Base-by-base conservation (phyloP, 2,888 invertebrate species). In the Drosophila kanekoi region DNA sequence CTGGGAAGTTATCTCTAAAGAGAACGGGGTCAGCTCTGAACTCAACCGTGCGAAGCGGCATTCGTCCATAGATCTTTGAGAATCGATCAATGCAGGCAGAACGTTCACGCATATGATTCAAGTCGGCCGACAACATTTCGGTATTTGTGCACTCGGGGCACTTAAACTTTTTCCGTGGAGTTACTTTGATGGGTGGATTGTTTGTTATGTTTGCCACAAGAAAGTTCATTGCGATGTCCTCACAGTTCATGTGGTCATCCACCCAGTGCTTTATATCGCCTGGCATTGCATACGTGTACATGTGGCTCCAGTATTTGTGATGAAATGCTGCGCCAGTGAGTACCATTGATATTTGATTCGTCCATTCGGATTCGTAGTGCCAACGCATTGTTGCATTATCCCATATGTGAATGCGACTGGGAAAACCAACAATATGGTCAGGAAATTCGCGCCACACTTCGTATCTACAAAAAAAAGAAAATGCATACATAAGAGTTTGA, bases 161-260 rank as follows among this genome's bases (percentile, higher is more conserved):
- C 91, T 98, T 98, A 93, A 99, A 99, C 91, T 99, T 99, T 91
- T 99, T 98, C 4, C 98, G 94, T 0, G 98, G 98, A 0, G 98
- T 96, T 33, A 98, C 98, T 93, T 97, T 97, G 60, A 99, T 97
- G 0, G 98, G 98, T 1, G 98, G 96, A 93, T 98, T 98, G 81
- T 97, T 96, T 0, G 98, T 98, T 16, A 97, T 93, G 91, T 98
- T 98, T 2, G 98, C 96, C 33, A 99, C 97, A 4, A 99, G 94
- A 93, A 98, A 99, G 93, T 99, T 99, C 98, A 99, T 98, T 1
- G 98, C 98, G 81, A 99, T 98, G 91, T 99, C 98, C 92, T 99
- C 99, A 91, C 98, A 99, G 93, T 99, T 99, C 96, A 98, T 98
- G 90, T 97, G 96, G 14, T 96, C 96, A 91, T 99, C 98, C 0